Base-by-base conservation (phyloP, 1,140 invertebrate genomes). In the Nautilus pompilius region DNA sequence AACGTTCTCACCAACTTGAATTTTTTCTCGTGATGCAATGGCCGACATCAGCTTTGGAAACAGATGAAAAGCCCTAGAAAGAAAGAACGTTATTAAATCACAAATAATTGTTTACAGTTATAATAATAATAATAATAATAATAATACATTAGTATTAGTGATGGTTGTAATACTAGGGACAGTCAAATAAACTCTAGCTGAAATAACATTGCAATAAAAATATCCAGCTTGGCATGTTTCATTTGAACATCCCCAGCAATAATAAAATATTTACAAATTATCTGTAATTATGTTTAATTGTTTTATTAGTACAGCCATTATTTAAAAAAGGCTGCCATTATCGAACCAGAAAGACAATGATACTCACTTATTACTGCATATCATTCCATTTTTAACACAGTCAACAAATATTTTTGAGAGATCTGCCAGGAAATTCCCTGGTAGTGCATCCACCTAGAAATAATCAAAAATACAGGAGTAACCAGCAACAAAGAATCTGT, bases 21-120 rank as follows among this genome's bases (percentile, higher is more conserved):
- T 65, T 24, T 62, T 62, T 32, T 81, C 77, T 51, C 70, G 60
- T 3, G 58, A 6, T 5, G 72, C 64, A 17, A 81, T 30, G n/a
- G 70, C 68, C 5, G 76, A 77, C 60, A 81, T 41, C 15, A 80
- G 69, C 67, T 78, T 79, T 8, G 80, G 78, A 22, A 81, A 70
- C 24, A 81, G 60, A 26, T 79, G 78, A 4, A 76, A 55, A 54
- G 66, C 70, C 60, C 78, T 79, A 66, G 26, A 68, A 68, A 58
- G 13, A 55, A 30, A 20, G 26, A 48, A 26, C 15, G 58, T 30
- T 10, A 57, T 28, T 8, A 8, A 29, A 56, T 56, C n/a, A n/a
- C n/a, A n/a, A n/a, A n/a, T n/a, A n/a, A n/a, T n/a, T n/a, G n/a
- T n/a, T n/a, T n/a, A n/a, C n/a, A n/a, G n/a, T n/a, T n/a, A n/a